Base-by-base conservation (phyloP, 2,888 invertebrate species). In the Cyrtodaria siliqua region DNA sequence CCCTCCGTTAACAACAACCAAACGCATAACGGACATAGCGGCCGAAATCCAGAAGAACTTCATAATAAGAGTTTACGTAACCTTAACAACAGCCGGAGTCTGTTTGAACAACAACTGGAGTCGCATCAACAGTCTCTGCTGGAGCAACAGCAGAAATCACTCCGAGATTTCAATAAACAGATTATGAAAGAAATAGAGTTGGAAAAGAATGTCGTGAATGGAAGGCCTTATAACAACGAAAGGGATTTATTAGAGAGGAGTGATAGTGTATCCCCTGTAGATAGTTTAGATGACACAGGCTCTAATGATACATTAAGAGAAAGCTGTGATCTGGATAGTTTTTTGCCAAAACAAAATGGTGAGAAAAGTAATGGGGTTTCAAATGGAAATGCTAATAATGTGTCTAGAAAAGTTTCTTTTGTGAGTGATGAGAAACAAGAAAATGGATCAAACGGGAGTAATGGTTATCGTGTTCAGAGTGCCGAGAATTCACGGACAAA, bases 61-160 rank as follows among this genome's bases (percentile, higher is more conserved):
- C 87, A 88, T 66, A 85, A 87, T 56, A 83, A 84, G 57, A 91
- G 91, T 64, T 70, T 91, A 56, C 82, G 86, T 27, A 91, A 91
- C 70, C 63, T 90, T 57, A 88, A 79, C 24, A 89, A 83, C 74
- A 91, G 91, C 67, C 82, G 87, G 20, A 89, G 79, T 61, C 77
- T 91, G 64, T 92, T 92, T 85, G 92, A 92, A 78, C 87, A 90
- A 49, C 89, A 89, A 64, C 77, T 91, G 24, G 87, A 90, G 63
- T 86, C 90, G 3, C 90, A 91, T 24, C 91, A 91, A 62, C 86
- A 86, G 23, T 74, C 85, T 55, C 69, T 91, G 14, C 57, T 85
- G 14, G 85, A 89, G 29, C 89, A 91, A 62, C 91, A 91, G 66
- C 83, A 89, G 77, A 81, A 87, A 60, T 82, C 88, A 6, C 79